Conservation (phyloP, 2,888 invertebrate species). For the Diogma glabrata region DNA sequence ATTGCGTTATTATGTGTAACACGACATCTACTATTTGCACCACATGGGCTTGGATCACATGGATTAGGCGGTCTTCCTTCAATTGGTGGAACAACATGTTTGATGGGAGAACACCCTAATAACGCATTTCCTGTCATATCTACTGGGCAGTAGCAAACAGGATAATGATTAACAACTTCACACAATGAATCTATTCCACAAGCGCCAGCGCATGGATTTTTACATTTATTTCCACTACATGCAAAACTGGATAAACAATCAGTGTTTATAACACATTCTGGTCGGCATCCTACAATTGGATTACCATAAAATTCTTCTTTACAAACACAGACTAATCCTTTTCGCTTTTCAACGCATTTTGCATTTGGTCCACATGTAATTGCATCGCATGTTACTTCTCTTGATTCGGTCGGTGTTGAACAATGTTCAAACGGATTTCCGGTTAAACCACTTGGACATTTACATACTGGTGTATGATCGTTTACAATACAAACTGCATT, state of each 20-base stretch:
- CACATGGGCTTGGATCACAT: conserved; percentile 75
- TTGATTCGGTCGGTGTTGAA: conserved; percentile 38
- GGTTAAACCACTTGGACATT: conserved; percentile 51
- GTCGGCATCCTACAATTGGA: conserved; percentile 63
- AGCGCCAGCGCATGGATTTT: conserved; percentile 61
- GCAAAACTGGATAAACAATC: conserved; percentile 61
- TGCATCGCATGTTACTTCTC: conserved; percentile 48
- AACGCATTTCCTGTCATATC: conserved; percentile 65
- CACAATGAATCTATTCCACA: conserved; percentile 67
- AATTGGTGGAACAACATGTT: conserved; percentile 32
- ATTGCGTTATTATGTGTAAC: conserved; percentile 58
- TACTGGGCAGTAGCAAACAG: conserved; percentile 63
- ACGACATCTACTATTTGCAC: conserved; percentile 64
- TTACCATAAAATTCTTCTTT: conserved; percentile 66
- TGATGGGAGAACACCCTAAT: conserved; percentile 50
- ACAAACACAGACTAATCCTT: conserved; percentile 60
- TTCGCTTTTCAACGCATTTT: conserved; percentile 50
- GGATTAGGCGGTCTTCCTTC: conserved; percentile 43
- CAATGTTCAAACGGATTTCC: conserved; percentile 74
- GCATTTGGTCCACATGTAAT: conserved; percentile 65
- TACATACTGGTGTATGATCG: conserved; percentile 60
- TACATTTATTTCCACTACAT: conserved; percentile 66
- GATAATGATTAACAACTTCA: conserved; percentile 59
- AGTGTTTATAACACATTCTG: conserved; percentile 71
- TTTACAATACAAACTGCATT: conserved; percentile 60